Conservation (phyloP, 2,113 vertebrate species). For the Esox niger region DNA sequence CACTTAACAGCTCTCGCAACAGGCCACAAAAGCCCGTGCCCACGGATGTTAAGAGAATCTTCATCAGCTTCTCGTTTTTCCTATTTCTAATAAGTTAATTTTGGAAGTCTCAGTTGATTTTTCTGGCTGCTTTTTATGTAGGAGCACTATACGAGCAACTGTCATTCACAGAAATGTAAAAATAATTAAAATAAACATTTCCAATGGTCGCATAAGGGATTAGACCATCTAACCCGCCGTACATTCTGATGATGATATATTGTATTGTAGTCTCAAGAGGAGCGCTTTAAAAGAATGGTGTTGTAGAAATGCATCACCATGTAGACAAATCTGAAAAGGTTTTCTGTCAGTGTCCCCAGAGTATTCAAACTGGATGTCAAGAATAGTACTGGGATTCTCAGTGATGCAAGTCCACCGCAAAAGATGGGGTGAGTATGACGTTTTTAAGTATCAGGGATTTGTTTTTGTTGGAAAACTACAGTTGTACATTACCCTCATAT, state of each 20-base stretch:
- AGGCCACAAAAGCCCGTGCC: conserved; percentile 88
- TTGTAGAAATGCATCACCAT: not conserved
- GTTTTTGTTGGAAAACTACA: conserved; percentile 6
- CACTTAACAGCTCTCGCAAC: conserved; percentile 69
- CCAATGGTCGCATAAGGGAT: not conserved
- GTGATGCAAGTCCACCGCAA: not conserved
- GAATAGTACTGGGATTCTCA: not conserved
- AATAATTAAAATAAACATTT: not conserved
- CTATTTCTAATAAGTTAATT: conserved; percentile 45
- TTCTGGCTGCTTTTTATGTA: conserved; percentile 25
- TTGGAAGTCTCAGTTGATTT: conserved; percentile 24
- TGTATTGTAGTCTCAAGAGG: too few relatives aligned
- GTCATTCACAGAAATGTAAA: conserved; percentile 7
- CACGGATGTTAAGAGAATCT: conserved; percentile 56
- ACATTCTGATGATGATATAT: too few relatives aligned
- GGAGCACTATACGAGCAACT: not conserved
- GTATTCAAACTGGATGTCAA: not conserved
- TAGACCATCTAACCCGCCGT: too few relatives aligned
- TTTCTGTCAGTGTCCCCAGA: not conserved
- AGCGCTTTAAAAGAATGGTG: too few relatives aligned
- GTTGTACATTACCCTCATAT: conserved; percentile 10
- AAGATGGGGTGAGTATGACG: conserved; percentile 1
- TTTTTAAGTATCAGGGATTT: not conserved
- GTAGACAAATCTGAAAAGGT: not conserved
- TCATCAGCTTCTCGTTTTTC: conserved; percentile 51